Base-by-base conservation (phyloP, 2,888 invertebrate genomes). In the Argyresthia goedartella region DNA sequence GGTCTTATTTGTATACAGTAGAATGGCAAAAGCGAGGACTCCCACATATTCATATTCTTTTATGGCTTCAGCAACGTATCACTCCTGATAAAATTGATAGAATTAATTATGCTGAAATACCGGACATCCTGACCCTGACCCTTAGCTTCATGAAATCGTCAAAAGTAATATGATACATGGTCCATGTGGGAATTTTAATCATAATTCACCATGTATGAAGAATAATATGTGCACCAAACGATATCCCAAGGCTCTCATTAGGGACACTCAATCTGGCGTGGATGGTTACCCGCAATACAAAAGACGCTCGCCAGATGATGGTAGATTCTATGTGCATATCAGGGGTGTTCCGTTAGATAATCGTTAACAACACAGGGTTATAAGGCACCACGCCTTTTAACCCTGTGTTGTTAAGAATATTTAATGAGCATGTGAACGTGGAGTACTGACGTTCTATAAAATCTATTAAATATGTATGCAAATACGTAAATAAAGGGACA, bases 301-400 rank as follows among this genome's bases (percentile, higher is more conserved):
- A n/a, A n/a, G n/a, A n/a, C n/a, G n/a, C n/a, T n/a, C 55, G 0
- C 63, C 62, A 0, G 64, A 63, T 54, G n/a, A 64, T 64, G 62
- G 55, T 55, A 41, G 51, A 64, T 4, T 49, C 56, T 0, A 56
- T 56, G 51, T 66, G 9, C 36, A 49, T 13, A 33, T 47, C 25
- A 47, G 52, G n/a, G 42, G 42, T 14, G 10, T 10, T 13, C 51
- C 10, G 25, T 13, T 57, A 11, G 58, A 62, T 56, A 61, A 59
- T 52, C 53, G 57, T 51, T 60, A n/a, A n/a, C n/a, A n/a, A n/a
- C n/a, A n/a, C n/a, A n/a, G 59, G 61, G 50, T 57, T 13, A 57
- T 61, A n/a, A n/a, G n/a, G n/a, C n/a, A n/a, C n/a, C n/a, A n/a
- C n/a, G 50, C 58, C 58, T 9, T 58, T 57, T 54, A 52, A 53